phyloP scores from a whole-genome alignment of 2,797 vertebrate species.

The Streptopelia turtur region DNA sequence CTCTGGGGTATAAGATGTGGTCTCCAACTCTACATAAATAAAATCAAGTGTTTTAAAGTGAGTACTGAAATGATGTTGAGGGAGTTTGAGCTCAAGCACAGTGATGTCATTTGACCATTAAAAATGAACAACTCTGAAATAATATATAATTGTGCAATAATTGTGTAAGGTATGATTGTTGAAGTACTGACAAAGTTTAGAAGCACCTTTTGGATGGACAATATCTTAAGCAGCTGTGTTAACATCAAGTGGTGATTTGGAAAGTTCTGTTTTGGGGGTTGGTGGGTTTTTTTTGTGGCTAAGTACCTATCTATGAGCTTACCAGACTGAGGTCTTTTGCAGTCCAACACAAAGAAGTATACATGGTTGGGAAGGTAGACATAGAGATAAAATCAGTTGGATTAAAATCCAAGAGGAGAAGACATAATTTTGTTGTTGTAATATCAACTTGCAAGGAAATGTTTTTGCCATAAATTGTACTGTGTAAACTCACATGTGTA shows the following conservation, averaged over 20 bases:
- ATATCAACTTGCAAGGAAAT: background rate
- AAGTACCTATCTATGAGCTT: background rate
- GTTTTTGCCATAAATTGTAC: background rate
- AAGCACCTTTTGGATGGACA: background rate
- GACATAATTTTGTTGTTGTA: background rate
- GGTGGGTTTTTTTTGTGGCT: background rate
- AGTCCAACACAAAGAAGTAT: background rate
- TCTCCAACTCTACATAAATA: background rate
- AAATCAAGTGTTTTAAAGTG: background rate
- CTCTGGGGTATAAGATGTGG: background rate
- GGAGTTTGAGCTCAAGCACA: background rate
- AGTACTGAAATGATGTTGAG: background rate
- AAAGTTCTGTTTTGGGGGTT: background rate
- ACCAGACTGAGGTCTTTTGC: background rate
- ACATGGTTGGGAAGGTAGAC: background rate
- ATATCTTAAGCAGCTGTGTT: background rate
- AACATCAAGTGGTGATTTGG: background rate
- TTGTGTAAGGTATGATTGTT: background rate
- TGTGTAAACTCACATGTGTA: background rate
- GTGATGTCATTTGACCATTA: background rate
- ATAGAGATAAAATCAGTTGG: conserved; percentile 39
- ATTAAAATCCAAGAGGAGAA: conserved; percentile 1
- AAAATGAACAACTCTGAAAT: background rate
- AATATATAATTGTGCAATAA: background rate
- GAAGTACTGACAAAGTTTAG: background rate